These are phyloP conservation scores for Polypedilum vanderplanki DNA, from an alignment of 1,140 invertebrate genomes.

Conservation along the genomic window DNA sequence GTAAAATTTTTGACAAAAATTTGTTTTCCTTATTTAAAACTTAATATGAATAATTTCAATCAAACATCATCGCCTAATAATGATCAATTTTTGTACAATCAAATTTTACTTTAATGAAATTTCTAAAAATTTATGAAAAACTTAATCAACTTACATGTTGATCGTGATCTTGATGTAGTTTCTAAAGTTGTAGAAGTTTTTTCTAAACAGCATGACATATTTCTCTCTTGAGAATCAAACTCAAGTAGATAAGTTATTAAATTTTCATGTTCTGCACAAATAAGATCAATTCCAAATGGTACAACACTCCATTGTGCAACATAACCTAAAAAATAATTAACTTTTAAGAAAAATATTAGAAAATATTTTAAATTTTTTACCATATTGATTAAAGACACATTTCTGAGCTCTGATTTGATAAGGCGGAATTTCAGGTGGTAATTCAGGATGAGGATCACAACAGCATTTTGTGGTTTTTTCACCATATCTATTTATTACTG, in stretches of 20 bases:
- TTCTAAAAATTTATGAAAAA: not conserved
- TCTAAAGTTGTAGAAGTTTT: not conserved
- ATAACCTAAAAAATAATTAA: too few relatives aligned
- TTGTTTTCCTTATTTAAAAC: too few relatives aligned
- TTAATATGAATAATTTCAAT: too few relatives aligned
- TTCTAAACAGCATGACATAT: not conserved
- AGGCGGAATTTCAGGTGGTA: not conserved
- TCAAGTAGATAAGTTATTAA: not conserved
- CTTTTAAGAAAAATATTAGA: not conserved
- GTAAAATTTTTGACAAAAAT: too few relatives aligned
- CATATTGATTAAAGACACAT: not conserved
- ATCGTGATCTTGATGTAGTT: not conserved
- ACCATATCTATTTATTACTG: not conserved
- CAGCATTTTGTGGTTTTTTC: not conserved
- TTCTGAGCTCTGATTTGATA: not conserved
- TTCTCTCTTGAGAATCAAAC: not conserved
- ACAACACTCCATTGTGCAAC: not conserved
- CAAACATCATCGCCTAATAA: too few relatives aligned
- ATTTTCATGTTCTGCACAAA: not conserved
- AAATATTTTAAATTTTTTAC: not conserved
- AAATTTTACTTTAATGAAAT: too few relatives aligned
- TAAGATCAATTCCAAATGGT: not conserved
- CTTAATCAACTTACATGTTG: not conserved
- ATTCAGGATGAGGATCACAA: not conserved
- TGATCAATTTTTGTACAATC: too few relatives aligned